Evolutionary conservation across 2,888 invertebrate species (phyloP), one percentile per base, ranked within the genome.

Genomic region (Agelastica alni): DNA sequence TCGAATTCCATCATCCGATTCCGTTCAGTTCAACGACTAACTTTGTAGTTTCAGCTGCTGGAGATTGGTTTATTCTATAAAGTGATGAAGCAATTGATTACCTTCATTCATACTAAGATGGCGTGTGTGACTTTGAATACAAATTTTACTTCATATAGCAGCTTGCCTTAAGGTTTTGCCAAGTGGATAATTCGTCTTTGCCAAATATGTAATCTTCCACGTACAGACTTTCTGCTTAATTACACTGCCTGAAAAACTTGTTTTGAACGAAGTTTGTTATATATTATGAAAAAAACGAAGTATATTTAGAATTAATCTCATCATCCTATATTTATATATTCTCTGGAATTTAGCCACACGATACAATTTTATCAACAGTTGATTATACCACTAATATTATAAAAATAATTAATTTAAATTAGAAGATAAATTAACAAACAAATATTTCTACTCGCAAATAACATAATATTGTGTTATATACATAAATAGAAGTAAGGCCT

Each of bases 81-180:
- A 69, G 64, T 65, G 66, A 71, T 66, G 66, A 63, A 62, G 65
- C 69, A 71, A 70, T 71, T 70, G 71, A 71, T 71, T 70, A 70
- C 63, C 65, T 65, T 65, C 61, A 68, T 70, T 70, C 67, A 62
- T 55, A 63, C 59, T 63, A 60, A 65, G 62, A 63, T 53, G 54
- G 67, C 65, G 64, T 63, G 62, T 60, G 61, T 58, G 66, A 63
- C 62, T 64, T 60, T 63, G 63, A 62, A 63, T 67, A 59, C 65
- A 51, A 56, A 67, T 66, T 64, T 58, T 63, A 64, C 58, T 61
- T 60, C 61, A 61, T 58, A 58, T 57, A 49, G 53, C 60, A 55
- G 60, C 59, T 64, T 59, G 52, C 54, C 56, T 61, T 58, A 58
- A 61, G 58, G 56, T 60, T 60, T 58, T 47, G 41, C 57, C 60